A percentile compares a stretch with the other conserved stretches of the same genome.
phyloP scores from a whole-genome alignment of 2,113 vertebrate genomes.

The Arothron firmamentum region DNA sequence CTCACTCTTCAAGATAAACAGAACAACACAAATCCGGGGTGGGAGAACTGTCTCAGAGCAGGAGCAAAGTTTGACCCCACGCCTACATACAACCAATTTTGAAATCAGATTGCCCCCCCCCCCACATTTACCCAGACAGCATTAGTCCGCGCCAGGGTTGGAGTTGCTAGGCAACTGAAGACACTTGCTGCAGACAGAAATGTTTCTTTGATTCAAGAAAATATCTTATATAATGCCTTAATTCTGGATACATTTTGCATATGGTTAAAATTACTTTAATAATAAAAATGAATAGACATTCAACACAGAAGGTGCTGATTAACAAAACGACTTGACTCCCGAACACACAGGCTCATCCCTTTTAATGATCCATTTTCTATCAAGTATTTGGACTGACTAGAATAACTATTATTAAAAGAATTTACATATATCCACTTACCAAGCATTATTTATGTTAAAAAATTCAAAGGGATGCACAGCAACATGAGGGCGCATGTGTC shows the following conservation, averaged over 20 bases:
- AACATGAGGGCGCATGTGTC: too few relatives aligned
- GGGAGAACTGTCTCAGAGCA: constrained; percentile 53
- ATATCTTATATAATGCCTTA: constrained; percentile 71
- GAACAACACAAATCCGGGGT: constrained; percentile 27
- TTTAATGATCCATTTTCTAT: constrained; percentile 6
- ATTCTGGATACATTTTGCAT: constrained; percentile 45
- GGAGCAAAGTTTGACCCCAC: constrained; percentile 72
- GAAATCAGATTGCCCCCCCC: constrained; percentile 77
- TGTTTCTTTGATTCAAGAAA: constrained; percentile 77
- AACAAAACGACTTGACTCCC: neutral
- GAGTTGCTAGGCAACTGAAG: constrained; percentile 84
- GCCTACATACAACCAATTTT: constrained; percentile 76
- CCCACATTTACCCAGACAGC: constrained; percentile 79
- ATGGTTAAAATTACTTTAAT: constrained; percentile 42
- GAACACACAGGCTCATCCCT: constrained; percentile 12
- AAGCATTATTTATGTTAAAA: neutral
- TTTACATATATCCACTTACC: neutral
- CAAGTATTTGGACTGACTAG: constrained; percentile 2
- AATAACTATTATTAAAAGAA: neutral
- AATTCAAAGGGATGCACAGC: too few relatives aligned
- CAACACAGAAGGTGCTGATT: constrained; percentile 5
- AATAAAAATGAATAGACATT: constrained; percentile 43
- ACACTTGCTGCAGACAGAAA: constrained; percentile 79
- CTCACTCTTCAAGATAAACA: constrained; percentile 17
- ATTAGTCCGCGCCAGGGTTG: constrained; percentile 69